Evolutionary conservation across 2,888 invertebrate species (phyloP), one percentile per base, ranked within the genome.

Genomic region (Netelia fuscicornis): DNA sequence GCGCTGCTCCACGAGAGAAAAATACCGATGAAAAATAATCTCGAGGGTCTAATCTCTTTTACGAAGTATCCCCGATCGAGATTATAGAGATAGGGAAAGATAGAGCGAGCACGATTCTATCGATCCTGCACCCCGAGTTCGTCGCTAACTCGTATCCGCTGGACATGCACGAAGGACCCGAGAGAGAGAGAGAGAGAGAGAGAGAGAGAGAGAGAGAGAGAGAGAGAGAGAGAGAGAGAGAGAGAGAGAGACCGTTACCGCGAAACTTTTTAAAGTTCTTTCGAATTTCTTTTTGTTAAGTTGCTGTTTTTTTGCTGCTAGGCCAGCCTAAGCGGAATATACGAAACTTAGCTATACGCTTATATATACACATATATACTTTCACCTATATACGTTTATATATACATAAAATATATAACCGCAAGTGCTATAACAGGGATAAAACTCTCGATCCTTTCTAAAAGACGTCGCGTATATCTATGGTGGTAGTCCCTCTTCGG

Each of bases 201-300:
- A n/a, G n/a, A n/a, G 17, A 17, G 64, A 52, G 64, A 48, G 58
- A 60, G 44, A 9, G 64, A 52, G 64, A 48, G 58, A 60, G 44
- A 9, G 64, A 52, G 64, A 48, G 58, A 60, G 64, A 52, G 64
- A 48, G 58, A 60, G 44, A 9, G 64, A 52, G 64, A 48, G 58
- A 60, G 17, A 17, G 64, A 52, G 64, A 48, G 58, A 60, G 44
- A 9, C 70, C 23, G 25, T 44, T 67, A 42, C 56, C 58, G 58
- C 68, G 54, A 13, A 81, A 84, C 77, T 84, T 84, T 37, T 84
- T 48, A 37, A 77, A 84, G 81, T 81, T 84, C 81, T 84, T 84
- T 76, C 76, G 76, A 80, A 72, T 68, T 77, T 84, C 54, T 82
- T 54, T 56, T 68, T 56, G 10, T 10, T n/a, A 48, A 37, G 37